Evolutionary conservation across 2,113 vertebrate genomes (phyloP).

Genomic region (Cyanocitta stelleri): DNA sequence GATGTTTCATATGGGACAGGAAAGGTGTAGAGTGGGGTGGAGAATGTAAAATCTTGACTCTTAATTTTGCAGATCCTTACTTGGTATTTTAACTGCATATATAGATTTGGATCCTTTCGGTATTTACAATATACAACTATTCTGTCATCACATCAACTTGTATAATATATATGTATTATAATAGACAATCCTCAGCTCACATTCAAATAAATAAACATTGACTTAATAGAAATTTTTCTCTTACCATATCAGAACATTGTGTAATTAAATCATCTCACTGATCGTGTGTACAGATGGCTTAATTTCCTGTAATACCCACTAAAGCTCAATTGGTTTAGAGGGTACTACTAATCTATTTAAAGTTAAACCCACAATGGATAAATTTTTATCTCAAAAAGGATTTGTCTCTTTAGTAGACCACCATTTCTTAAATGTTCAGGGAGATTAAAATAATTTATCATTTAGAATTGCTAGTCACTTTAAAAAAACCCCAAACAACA

Average conservation of each 20-base stretch:
- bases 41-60: not conserved
- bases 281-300: slow-evolving; percentile 26
- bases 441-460: not conserved
- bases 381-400: not conserved
- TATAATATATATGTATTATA: not conserved
- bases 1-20: not conserved
- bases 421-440: not conserved
- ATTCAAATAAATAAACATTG: slow-evolving; percentile 31
- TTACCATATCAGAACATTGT: not conserved
- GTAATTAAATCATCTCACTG: slow-evolving; percentile 43
- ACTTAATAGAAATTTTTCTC: slow-evolving; percentile 28
- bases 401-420: not conserved
- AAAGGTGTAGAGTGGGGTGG: not conserved
- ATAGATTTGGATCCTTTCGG: not conserved
- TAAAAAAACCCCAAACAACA: not conserved
- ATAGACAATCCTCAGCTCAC: not conserved
- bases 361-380: slow-evolving; percentile 13
- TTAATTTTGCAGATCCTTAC: not conserved
- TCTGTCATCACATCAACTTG: not conserved
- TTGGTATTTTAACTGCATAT: not conserved
- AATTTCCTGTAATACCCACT: slow-evolving; percentile 36
- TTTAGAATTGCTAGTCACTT: not conserved
- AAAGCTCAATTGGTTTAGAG: slow-evolving; percentile 39
- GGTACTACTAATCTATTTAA: slow-evolving; percentile 26
- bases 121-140: not conserved